These are phyloP conservation scores for Drosophila bifasciata DNA, from an alignment of 1,140 invertebrate species.

Conservation along the genomic window DNA sequence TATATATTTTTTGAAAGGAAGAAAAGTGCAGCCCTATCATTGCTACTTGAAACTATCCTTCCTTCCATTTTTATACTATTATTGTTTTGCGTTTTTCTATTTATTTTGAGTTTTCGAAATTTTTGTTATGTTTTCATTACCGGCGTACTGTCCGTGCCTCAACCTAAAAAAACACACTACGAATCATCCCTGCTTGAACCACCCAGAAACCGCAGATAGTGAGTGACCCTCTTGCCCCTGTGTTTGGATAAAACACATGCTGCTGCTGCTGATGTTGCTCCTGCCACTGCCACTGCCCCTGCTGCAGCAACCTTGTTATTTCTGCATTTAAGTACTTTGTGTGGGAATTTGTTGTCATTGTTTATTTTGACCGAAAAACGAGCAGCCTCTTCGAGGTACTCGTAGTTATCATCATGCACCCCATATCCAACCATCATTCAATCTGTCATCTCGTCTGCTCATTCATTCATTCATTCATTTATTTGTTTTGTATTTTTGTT, in stretches of 20 bases:
- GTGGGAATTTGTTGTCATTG: conserved; percentile 72
- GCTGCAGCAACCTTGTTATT: conserved; percentile 45
- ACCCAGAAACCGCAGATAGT: too few species aligned
- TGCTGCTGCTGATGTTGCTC: conserved; percentile 57
- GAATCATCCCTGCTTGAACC: conserved; percentile 45
- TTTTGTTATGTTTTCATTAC: conserved; percentile 76
- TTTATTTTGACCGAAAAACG: conserved; percentile 70
- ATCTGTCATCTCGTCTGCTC: conserved; percentile 24
- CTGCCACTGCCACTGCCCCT: too few species aligned
- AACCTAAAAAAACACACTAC: conserved; percentile 69
- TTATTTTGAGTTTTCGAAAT: conserved; percentile 73
- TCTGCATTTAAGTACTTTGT: conserved; percentile 73
- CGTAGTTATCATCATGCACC: neutral
- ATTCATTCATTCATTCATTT: conserved; percentile 38
- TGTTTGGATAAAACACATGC: conserved; percentile 66
- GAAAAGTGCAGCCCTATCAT: too few species aligned
- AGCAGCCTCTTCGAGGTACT: conserved; percentile 10
- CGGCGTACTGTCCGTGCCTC: conserved; percentile 33
- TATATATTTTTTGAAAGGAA: too few species aligned
- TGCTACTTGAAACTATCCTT: conserved; percentile 4
- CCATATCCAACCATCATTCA: conserved; percentile 21
- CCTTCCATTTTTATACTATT: conserved; percentile 31
- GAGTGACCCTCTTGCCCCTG: neutral
- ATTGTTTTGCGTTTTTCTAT: conserved; percentile 57
- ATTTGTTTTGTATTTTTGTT: conserved; percentile 58